These are phyloP conservation scores for Catonia carolina DNA, from an alignment of 2,888 invertebrate species.

Conservation along the genomic window DNA sequence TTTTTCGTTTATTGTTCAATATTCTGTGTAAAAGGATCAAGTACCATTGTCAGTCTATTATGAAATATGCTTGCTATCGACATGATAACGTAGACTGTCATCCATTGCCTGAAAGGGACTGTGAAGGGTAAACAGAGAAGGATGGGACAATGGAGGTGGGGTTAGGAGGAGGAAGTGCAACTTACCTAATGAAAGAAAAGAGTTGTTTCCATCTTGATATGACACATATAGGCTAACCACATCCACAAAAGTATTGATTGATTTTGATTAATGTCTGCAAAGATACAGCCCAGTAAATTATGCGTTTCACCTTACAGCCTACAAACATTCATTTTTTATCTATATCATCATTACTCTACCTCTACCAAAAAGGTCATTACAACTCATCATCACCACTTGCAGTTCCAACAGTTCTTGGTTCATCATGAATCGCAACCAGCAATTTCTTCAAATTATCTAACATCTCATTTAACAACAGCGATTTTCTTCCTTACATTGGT, in stretches of 20 bases:
- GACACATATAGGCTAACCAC: slow-evolving; percentile 1
- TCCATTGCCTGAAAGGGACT: slow-evolving; percentile 2
- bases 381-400: too few relatives aligned
- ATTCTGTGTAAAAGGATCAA: too few relatives aligned
- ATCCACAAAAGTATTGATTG: slow-evolving; percentile 13
- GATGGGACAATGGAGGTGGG: slow-evolving; percentile 39
- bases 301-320: background rate
- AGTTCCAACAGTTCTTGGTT: too few relatives aligned
- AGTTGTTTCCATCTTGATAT: background rate
- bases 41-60: too few relatives aligned
- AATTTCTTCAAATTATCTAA: too few relatives aligned
- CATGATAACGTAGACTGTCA: too few relatives aligned
- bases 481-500: too few relatives aligned
- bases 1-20: too few relatives aligned
- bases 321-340: slow-evolving; percentile 5
- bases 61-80: too few relatives aligned
- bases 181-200: slow-evolving; percentile 8
- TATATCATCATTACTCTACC: slow-evolving; percentile 1
- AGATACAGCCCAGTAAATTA: slow-evolving; percentile 37
- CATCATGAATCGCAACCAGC: too few relatives aligned
- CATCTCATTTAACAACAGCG: too few relatives aligned
- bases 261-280: slow-evolving; percentile 36
- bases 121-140: slow-evolving; percentile 25
- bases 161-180: slow-evolving; percentile 32
- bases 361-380: too few relatives aligned